These are phyloP conservation scores for Pogonognathellus flavescens DNA, from an alignment of 1,140 invertebrate species.

Conservation along the genomic window DNA sequence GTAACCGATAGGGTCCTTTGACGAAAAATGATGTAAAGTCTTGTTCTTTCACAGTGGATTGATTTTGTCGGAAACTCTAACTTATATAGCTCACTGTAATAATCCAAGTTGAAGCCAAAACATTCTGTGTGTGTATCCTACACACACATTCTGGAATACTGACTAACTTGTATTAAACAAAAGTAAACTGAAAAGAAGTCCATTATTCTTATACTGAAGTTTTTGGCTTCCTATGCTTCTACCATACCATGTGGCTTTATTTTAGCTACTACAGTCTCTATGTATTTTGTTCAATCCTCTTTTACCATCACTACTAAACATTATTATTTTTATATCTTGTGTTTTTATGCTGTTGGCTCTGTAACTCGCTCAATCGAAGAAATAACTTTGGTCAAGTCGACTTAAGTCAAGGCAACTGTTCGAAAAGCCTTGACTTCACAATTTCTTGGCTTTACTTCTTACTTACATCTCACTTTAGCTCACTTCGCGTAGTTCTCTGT, in stretches of 20 bases:
- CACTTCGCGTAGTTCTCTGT: too few relatives aligned
- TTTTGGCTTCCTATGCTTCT: not conserved
- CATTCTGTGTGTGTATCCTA: not conserved
- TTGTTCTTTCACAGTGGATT: conserved; percentile 51
- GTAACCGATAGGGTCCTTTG: too few relatives aligned
- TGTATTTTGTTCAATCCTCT: conserved; percentile 21
- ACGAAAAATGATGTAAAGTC: conserved; percentile 51
- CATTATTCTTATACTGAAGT: conserved; percentile 4
- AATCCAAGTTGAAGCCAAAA: conserved; percentile 8
- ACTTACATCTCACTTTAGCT: not conserved
- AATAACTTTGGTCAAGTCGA: conserved; percentile 25
- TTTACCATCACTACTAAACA: conserved; percentile 48
- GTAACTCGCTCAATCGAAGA: conserved; percentile 42
- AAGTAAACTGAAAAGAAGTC: not conserved
- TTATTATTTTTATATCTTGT: conserved; percentile 49
- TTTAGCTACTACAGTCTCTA: not conserved
- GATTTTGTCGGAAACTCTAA: conserved; percentile 41
- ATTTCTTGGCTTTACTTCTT: conserved; percentile 26
- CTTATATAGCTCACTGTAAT: conserved; percentile 35
- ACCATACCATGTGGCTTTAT: too few relatives aligned
- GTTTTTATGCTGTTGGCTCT: conserved; percentile 40
- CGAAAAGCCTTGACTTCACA: conserved; percentile 35
- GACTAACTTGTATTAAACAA: not conserved
- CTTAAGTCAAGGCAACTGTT: conserved; percentile 44
- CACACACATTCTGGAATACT: not conserved